A percentile compares a stretch with the other conserved stretches of the same genome.
Evolutionary conservation across 2,888 invertebrate genomes (phyloP).

Genomic region (Allolobophora icterica): DNA sequence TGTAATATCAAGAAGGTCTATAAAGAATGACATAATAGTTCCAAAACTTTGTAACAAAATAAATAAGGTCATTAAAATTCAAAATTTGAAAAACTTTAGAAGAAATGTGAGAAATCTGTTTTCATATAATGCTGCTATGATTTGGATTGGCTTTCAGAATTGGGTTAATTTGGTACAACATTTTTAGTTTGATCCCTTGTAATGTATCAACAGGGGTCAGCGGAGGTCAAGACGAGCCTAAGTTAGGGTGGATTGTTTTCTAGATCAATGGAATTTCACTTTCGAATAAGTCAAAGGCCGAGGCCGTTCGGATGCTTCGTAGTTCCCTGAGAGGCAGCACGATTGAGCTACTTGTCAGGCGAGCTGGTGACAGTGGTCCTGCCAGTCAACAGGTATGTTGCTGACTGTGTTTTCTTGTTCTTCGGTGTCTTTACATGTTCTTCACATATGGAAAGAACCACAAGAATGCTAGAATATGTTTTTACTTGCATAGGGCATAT

Average conservation of each 20-base stretch:
- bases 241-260: not conserved
- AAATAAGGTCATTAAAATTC: no score
- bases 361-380: not conserved
- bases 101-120: not conserved
- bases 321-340: not conserved
- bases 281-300: not conserved
- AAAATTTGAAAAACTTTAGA: no score
- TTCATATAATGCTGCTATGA: not conserved
- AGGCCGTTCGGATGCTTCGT: not conserved
- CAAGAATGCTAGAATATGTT: not conserved
- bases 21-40: no score
- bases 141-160: no score
- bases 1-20: no score
- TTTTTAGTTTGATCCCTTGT: not conserved
- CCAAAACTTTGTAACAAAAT: no score
- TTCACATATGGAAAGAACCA: not conserved
- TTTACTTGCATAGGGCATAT: not conserved
- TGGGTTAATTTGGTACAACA: no score
- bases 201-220: not conserved
- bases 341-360: slow-evolving; percentile 3
- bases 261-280: slow-evolving; percentile 20
- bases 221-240: no score
- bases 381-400: not conserved
- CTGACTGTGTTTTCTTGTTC: not conserved
- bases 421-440: not conserved